Evolutionary conservation across 2,888 invertebrate species (phyloP).

Genomic region (Eupithecia vulgata): DNA sequence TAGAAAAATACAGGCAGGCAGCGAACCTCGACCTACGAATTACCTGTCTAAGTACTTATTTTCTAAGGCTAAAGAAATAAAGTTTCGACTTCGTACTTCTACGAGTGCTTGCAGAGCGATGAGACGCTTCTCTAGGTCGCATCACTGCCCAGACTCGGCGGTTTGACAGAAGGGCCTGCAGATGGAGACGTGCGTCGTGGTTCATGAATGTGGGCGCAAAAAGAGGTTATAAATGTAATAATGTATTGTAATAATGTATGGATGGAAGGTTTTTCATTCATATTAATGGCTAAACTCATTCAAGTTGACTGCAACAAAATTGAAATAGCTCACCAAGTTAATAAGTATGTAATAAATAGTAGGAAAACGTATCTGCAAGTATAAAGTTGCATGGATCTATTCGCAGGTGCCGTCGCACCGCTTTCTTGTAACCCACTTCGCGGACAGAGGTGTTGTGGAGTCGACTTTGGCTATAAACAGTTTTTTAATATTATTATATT

Average conservation of each 20-base stretch:
- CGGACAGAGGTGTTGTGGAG: slow-evolving; percentile 56
- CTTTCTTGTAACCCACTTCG: slow-evolving; percentile 79
- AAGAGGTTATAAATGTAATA: not conserved
- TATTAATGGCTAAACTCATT: not conserved
- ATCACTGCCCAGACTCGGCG: not conserved
- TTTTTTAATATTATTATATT: not conserved
- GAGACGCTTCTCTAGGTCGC: too few relatives aligned
- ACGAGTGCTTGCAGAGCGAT: too few relatives aligned
- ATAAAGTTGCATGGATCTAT: slow-evolving; percentile 37
- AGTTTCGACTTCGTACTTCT: too few relatives aligned
- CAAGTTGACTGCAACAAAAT: not conserved
- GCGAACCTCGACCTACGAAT: too few relatives aligned
- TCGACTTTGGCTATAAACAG: not conserved
- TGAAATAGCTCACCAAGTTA: not conserved
- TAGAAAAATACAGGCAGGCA: too few relatives aligned
- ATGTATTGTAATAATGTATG: too few relatives aligned
- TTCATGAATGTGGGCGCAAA: not conserved
- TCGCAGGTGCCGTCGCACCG: slow-evolving; percentile 53
- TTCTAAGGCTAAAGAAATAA: too few relatives aligned
- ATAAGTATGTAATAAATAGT: not conserved
- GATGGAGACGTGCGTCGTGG: not conserved
- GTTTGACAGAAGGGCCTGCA: not conserved
- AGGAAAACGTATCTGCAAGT: not conserved
- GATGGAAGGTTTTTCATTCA: not conserved
- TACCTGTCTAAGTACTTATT: too few relatives aligned